phyloP scores from a whole-genome alignment of 2,113 vertebrate genomes.

The Neofelis nebulosa region DNA sequence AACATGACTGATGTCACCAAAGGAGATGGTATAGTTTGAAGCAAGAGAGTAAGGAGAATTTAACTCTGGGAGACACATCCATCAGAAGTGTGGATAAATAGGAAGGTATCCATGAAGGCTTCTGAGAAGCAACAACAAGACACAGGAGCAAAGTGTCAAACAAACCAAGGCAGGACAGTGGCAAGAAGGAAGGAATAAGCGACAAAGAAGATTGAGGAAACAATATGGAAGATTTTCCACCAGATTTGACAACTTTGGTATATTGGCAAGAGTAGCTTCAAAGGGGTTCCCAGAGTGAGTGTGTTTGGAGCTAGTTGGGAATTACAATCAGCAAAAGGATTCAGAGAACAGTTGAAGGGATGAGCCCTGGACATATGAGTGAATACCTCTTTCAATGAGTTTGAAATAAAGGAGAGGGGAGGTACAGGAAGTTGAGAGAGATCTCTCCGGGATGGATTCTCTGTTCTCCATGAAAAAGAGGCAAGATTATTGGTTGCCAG shows the following conservation, averaged over 20 bases:
- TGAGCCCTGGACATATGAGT: not conserved
- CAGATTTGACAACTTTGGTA: not conserved
- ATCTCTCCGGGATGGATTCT: not conserved
- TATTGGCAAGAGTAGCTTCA: not conserved
- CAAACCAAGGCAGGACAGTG: not conserved
- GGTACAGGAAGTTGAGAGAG: not conserved
- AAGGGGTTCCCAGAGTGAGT: not conserved
- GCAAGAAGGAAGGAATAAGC: not conserved
- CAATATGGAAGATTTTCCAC: not conserved
- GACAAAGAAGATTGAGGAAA: not conserved
- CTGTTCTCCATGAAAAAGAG: not conserved
- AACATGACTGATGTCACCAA: not conserved
- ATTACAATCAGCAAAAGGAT: not conserved
- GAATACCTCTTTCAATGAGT: not conserved
- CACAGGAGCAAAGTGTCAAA: not conserved
- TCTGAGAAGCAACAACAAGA: not conserved
- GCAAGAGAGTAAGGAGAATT: not conserved
- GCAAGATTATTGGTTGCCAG: not conserved
- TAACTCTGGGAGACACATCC: not conserved
- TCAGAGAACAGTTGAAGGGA: not conserved
- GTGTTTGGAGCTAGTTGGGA: not conserved
- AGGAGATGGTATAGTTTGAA: not conserved
- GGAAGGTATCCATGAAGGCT: not conserved
- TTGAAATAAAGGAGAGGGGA: not conserved
- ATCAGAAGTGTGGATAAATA: not conserved